Conservation (phyloP, 2,113 vertebrate species). For the Zosterops pallidus region DNA sequence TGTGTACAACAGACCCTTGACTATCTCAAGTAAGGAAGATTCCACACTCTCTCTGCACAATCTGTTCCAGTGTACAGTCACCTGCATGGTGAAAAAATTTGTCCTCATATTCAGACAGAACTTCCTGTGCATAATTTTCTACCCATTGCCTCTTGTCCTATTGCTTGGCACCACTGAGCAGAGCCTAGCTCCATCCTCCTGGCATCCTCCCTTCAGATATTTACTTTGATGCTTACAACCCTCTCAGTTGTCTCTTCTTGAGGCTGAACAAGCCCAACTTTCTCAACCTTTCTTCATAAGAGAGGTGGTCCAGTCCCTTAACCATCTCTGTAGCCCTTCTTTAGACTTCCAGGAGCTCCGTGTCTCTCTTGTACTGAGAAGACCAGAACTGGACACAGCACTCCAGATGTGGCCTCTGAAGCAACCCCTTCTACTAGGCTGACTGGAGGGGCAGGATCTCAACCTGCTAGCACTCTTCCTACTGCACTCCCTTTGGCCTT, state of each 20-base stretch:
- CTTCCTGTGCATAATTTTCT: not conserved
- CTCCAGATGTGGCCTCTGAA: not conserved
- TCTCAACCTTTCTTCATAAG: not conserved
- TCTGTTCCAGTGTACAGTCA: not conserved
- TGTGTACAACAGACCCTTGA: not conserved
- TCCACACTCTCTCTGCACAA: not conserved
- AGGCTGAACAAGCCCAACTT: not conserved
- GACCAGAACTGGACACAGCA: not conserved
- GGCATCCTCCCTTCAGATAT: not conserved
- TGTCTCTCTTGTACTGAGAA: not conserved
- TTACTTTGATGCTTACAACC: not conserved
- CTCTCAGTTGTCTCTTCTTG: not conserved
- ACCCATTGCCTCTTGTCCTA: not conserved
- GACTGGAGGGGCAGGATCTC: not conserved
- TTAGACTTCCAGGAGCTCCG: not conserved
- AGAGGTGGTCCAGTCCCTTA: not conserved
- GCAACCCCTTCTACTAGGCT: not conserved
- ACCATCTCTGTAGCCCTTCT: not conserved
- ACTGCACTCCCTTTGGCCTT: not conserved
- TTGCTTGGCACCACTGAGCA: not conserved
- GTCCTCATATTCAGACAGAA: not conserved
- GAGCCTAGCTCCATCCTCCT: not conserved
- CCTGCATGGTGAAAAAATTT: not conserved
- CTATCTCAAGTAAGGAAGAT: not conserved
- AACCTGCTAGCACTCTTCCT: not conserved